Evolutionary conservation across 1,140 invertebrate genomes (phyloP).

Genomic region (Drosophila pseudoananassae): DNA sequence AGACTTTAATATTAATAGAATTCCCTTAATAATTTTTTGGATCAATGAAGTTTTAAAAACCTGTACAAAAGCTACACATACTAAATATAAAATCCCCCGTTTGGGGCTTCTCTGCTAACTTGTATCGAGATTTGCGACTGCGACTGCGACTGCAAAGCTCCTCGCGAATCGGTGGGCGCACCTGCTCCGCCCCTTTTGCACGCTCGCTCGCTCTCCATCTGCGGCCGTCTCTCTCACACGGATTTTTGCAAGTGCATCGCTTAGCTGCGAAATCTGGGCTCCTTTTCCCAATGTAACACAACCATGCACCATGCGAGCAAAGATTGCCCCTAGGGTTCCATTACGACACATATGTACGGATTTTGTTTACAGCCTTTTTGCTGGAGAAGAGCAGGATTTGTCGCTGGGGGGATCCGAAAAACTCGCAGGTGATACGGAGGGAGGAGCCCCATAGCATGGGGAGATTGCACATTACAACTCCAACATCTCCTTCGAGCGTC

Average conservation of each 20-base stretch:
- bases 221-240: constrained; percentile 13
- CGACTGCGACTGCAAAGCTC: constrained; percentile 51
- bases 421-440: not conserved
- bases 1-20: too few relatives aligned
- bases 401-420: constrained; percentile 5
- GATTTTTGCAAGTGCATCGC: constrained; percentile 64
- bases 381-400: constrained; percentile 31
- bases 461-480: constrained; percentile 27
- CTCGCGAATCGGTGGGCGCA: constrained; percentile 45
- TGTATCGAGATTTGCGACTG: constrained; percentile 36
- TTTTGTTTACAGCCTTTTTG: constrained; percentile 18
- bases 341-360: constrained; percentile 59
- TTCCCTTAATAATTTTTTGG: not conserved
- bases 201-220: constrained; percentile 23
- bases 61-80: not conserved
- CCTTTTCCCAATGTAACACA: constrained; percentile 84
- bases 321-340: constrained; percentile 68
- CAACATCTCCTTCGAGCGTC: constrained; percentile 18
- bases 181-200: constrained; percentile 62
- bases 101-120: constrained; percentile 5
- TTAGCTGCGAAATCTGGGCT: constrained; percentile 78
- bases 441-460: not conserved
- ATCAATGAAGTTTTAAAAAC: not conserved
- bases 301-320: constrained; percentile 83
- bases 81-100: not conserved